phyloP scores from a whole-genome alignment of 2,888 invertebrate genomes.

The Chelonus formosanus region DNA sequence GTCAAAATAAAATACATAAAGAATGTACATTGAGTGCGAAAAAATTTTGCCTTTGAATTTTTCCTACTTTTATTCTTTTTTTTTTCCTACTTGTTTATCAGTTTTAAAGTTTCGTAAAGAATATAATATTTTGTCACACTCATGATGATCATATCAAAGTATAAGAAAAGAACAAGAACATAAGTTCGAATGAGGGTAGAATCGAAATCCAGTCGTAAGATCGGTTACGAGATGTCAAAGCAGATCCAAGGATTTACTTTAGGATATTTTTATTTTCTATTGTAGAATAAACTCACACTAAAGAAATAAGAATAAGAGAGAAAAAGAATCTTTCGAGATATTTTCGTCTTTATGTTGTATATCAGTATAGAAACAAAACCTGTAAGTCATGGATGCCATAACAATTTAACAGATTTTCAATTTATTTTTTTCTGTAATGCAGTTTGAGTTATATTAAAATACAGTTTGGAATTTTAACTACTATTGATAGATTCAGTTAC shows the following conservation, averaged over 20 bases:
- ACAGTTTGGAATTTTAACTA: not conserved
- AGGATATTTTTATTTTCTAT: conserved; percentile 27
- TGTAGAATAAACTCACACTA: not conserved
- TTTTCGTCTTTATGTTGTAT: conserved; percentile 36
- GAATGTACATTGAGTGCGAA: not conserved
- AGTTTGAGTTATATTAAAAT: not conserved
- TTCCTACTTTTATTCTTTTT: no score
- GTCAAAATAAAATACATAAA: not conserved
- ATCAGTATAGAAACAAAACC: conserved; percentile 29
- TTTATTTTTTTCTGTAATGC: not conserved
- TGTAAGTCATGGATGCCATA: conserved; percentile 26
- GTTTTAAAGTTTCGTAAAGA: not conserved
- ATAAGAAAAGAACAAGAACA: conserved; percentile 3
- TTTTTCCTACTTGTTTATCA: no score
- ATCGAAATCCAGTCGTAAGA: conserved; percentile 37
- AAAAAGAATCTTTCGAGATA: conserved; percentile 9
- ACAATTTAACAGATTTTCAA: conserved; percentile 32
- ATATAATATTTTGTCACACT: conserved; percentile 4
- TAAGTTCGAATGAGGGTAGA: conserved; percentile 9
- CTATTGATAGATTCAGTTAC: no score
- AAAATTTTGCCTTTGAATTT: no score
- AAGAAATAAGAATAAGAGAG: conserved; percentile 8
- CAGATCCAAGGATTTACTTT: conserved; percentile 36
- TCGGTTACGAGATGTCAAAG: conserved; percentile 35
- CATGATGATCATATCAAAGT: conserved; percentile 1